Conservation (phyloP, 2,113 vertebrate species). For the Fukomys damarensis region DNA sequence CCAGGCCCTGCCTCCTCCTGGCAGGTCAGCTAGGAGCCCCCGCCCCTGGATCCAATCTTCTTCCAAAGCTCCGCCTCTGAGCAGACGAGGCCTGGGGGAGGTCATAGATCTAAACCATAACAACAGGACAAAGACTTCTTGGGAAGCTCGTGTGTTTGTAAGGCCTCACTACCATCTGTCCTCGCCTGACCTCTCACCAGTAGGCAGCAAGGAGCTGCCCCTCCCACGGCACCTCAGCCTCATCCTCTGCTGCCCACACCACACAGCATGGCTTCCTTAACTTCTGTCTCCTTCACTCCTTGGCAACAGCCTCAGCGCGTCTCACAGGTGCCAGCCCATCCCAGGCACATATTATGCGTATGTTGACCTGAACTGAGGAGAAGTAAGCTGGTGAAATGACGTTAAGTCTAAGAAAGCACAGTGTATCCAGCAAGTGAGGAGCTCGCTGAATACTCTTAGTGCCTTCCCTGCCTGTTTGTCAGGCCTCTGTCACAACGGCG, state of each 20-base stretch:
- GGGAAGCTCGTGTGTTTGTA: neutral
- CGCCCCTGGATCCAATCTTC: too few species aligned
- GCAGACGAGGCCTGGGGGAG: too few species aligned
- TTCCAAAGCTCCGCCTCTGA: too few species aligned
- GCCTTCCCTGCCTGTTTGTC: neutral
- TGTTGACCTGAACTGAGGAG: neutral
- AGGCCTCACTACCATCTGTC: neutral
- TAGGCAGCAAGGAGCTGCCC: neutral
- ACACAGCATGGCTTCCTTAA: neutral
- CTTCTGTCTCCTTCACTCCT: neutral
- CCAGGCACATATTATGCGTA: neutral
- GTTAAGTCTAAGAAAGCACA: neutral
- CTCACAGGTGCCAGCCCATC: neutral
- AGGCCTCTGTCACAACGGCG: neutral
- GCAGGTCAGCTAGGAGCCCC: too few species aligned
- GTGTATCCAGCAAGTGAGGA: neutral
- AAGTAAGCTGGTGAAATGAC: neutral
- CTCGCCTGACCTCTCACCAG: neutral
- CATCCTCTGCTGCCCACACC: neutral
- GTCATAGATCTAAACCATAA: neutral
- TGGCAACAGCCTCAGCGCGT: neutral
- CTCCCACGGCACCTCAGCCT: neutral
- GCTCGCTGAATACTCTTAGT: neutral
- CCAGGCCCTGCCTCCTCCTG: too few species aligned
- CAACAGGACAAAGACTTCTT: neutral